phyloP scores from a whole-genome alignment of 2,113 vertebrate genomes.

The Platanista minor region DNA sequence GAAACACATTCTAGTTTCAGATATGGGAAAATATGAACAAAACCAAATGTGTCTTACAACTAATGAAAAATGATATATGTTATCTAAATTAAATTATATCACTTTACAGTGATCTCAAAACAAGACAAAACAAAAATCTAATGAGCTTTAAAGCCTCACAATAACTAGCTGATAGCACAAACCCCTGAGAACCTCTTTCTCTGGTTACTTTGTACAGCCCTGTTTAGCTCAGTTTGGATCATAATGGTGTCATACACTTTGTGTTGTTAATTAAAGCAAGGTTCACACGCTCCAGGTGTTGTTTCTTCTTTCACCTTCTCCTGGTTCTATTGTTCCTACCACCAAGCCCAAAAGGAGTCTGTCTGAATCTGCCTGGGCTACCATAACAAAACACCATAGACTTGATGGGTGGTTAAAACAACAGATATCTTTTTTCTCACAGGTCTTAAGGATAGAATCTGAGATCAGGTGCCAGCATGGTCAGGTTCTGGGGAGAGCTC shows the following conservation, averaged over 20 bases:
- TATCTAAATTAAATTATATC: background rate
- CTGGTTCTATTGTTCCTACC: background rate
- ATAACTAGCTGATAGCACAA: background rate
- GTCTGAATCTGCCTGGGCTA: background rate
- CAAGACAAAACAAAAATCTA: background rate
- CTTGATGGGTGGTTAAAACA: background rate
- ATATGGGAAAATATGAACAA: background rate
- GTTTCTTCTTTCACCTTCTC: background rate
- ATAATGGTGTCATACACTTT: background rate
- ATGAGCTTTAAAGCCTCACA: background rate
- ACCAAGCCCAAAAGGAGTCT: background rate
- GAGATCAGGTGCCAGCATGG: background rate
- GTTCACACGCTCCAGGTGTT: background rate
- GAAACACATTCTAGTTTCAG: background rate
- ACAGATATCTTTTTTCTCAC: background rate
- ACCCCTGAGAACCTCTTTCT: background rate
- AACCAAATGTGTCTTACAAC: background rate
- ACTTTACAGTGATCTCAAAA: background rate
- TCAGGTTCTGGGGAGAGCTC: background rate
- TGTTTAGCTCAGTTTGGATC: background rate
- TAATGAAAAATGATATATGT: background rate
- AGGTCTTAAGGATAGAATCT: background rate
- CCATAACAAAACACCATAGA: background rate
- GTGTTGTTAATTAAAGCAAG: background rate
- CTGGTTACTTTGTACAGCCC: background rate